phyloP scores from a whole-genome alignment of 2,113 vertebrate species.

The Mobula birostris region DNA sequence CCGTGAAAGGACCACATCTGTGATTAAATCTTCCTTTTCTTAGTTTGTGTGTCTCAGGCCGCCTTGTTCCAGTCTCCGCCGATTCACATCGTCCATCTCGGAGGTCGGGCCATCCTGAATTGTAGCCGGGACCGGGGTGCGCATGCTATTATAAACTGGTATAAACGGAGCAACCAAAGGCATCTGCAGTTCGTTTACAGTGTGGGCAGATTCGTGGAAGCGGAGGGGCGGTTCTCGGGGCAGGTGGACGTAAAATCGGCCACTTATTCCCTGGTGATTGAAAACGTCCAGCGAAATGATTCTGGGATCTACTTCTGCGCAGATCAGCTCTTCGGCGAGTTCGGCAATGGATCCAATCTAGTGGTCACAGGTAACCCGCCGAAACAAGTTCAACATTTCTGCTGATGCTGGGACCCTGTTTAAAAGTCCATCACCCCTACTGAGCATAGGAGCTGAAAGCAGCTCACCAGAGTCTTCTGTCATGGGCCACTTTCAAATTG shows the following conservation, averaged over 20 bases:
- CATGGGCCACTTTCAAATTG: too few relatives aligned
- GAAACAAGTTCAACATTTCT: not conserved
- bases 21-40: too few relatives aligned
- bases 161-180: not conserved
- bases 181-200: not conserved
- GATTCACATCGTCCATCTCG: not conserved
- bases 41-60: not conserved
- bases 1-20: too few relatives aligned
- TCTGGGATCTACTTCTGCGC: not conserved
- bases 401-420: too few relatives aligned
- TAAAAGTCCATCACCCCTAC: too few relatives aligned
- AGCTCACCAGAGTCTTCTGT: too few relatives aligned
- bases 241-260: too few relatives aligned
- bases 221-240: not conserved
- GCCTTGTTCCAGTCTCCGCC: not conserved
- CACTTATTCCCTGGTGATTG: not conserved
- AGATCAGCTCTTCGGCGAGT: accelerated
- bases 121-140: accelerated
- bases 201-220: too few relatives aligned
- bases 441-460: too few relatives aligned
- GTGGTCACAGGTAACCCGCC: not conserved
- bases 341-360: not conserved
- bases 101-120: not conserved
- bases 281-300: not conserved
- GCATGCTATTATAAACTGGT: not conserved